Evolutionary conservation across 2,113 vertebrate genomes (phyloP).

Genomic region (Tachysurus vachellii): DNA sequence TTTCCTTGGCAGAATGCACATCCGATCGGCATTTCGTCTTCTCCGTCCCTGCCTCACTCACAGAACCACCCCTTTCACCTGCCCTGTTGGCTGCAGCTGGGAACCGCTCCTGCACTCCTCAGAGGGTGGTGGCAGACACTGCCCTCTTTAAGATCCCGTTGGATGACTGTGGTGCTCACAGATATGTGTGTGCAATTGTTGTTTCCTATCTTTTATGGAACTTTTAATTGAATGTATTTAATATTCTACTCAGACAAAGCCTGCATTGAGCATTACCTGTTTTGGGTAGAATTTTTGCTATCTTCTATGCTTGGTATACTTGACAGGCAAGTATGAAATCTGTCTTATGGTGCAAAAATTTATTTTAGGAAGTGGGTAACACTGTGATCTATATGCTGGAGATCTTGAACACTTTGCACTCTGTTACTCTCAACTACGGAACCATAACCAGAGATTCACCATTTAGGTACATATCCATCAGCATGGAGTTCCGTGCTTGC

Average conservation of each 20-base stretch:
- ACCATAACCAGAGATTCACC: constrained; percentile 77
- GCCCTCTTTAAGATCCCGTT: constrained; percentile 76
- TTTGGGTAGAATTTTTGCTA: background rate
- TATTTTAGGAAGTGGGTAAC: constrained; percentile 66
- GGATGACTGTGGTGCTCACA: constrained; percentile 71
- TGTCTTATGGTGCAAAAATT: background rate
- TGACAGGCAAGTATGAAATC: background rate
- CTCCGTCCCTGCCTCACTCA: constrained; percentile 68
- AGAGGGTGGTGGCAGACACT: constrained; percentile 62
- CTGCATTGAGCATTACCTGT: background rate
- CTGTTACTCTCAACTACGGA: constrained; percentile 70
- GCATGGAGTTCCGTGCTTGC: background rate
- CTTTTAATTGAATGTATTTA: background rate
- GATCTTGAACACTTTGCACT: constrained; percentile 66
- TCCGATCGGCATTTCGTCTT: constrained; percentile 77
- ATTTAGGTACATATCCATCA: constrained; percentile 63
- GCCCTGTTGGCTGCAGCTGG: constrained; percentile 61
- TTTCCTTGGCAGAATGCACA: constrained; percentile 69
- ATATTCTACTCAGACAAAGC: background rate
- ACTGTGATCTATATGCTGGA: constrained; percentile 73
- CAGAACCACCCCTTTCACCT: constrained; percentile 69
- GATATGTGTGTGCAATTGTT: constrained; percentile 64
- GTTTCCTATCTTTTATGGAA: background rate
- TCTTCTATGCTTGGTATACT: background rate
- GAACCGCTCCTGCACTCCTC: constrained; percentile 68